Evolutionary conservation across 2,797 vertebrate species (phyloP).

Genomic region (Enteromius thamalakanensis): DNA sequence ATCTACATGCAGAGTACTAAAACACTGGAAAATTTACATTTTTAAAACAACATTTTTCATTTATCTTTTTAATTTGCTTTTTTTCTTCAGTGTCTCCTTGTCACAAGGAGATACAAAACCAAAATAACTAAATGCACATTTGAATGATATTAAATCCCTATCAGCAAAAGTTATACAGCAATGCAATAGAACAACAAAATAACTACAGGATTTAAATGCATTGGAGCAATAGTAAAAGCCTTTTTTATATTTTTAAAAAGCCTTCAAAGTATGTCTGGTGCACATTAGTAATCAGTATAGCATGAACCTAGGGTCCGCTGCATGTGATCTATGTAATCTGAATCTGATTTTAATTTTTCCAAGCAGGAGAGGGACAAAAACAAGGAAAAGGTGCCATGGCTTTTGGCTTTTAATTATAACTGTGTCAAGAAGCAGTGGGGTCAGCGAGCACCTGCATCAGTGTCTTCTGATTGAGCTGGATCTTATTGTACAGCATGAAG

Average conservation of each 20-base stretch:
- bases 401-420: conserved; percentile 64
- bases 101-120: not conserved
- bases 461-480: conserved; percentile 48
- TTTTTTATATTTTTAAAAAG: not conserved
- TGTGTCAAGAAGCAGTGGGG: conserved; percentile 61
- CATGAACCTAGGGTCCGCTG: not conserved
- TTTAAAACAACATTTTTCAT: not conserved
- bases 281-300: not conserved
- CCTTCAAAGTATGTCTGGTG: not conserved
- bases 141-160: not conserved
- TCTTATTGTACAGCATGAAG: conserved; percentile 81
- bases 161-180: not conserved
- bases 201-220: not conserved
- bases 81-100: not conserved
- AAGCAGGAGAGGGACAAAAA: conserved; percentile 60
- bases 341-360: conserved; percentile 42
- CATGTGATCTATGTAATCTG: not conserved
- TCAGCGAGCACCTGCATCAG: conserved; percentile 58
- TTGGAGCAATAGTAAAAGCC: not conserved
- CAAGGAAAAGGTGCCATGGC: conserved; percentile 69
- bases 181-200: not conserved
- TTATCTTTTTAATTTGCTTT: not conserved
- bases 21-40: not conserved
- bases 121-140: not conserved
- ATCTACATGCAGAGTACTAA: not conserved